A percentile compares a stretch with the other conserved stretches of the same genome.
These are phyloP conservation scores for Myocastor coypus DNA, from an alignment of 2,113 vertebrate species.

Conservation along the genomic window DNA sequence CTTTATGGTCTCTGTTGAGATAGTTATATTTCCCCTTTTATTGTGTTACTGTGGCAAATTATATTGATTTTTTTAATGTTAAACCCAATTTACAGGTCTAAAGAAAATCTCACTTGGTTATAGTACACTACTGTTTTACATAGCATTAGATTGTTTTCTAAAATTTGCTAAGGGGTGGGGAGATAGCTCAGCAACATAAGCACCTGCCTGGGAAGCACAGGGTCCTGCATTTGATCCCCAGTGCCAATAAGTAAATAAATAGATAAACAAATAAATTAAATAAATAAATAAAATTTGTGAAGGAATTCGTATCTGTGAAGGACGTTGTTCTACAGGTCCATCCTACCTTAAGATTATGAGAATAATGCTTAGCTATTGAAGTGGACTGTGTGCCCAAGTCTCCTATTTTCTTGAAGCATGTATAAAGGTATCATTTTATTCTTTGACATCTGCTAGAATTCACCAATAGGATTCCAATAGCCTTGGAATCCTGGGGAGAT, in stretches of 20 bases:
- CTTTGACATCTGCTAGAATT: neutral
- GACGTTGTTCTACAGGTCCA: neutral
- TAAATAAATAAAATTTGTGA: neutral
- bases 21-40: neutral
- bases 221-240: no score
- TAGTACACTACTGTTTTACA: neutral
- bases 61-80: neutral
- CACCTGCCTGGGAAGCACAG: no score
- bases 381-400: neutral
- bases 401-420: neutral
- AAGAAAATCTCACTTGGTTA: neutral
- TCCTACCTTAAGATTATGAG: neutral
- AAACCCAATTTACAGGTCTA: neutral
- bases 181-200: no score
- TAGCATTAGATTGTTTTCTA: neutral
- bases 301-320: neutral
- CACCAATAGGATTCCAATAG: neutral
- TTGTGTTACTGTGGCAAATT: neutral
- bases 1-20: neutral
- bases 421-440: neutral
- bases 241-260: no score
- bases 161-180: neutral
- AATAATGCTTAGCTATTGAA: neutral
- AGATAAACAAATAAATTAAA: no score
- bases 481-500: neutral